Percentiles rank a stretch among this genome's conserved stretches.
phyloP scores from a whole-genome alignment of 2,797 vertebrate genomes.

The Molossus alvarezi region DNA sequence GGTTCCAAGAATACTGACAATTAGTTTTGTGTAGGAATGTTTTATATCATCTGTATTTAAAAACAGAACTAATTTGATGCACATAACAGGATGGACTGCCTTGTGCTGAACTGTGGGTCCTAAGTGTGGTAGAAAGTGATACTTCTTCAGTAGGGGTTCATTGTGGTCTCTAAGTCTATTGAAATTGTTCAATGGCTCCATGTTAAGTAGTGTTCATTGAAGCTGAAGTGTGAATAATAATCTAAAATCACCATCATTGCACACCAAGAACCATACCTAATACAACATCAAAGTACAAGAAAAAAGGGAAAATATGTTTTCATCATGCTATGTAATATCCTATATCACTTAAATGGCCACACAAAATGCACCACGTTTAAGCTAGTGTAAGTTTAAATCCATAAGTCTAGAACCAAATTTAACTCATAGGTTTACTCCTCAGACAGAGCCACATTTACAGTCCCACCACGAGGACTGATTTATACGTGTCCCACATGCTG shows the following conservation, averaged over 20 bases:
- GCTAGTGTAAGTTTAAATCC: constrained; percentile 38
- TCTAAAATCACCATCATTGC: constrained; percentile 18
- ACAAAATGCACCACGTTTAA: constrained; percentile 48
- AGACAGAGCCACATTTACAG: constrained; percentile 56
- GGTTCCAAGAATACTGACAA: background rate
- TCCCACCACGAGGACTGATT: constrained; percentile 17
- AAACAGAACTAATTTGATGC: constrained; percentile 39
- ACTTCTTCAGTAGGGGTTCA: constrained; percentile 47
- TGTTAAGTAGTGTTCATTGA: constrained; percentile 60
- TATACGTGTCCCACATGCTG: constrained; percentile 33
- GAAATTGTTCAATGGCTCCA: background rate
- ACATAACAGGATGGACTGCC: background rate
- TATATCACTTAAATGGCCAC: background rate
- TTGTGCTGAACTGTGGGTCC: background rate
- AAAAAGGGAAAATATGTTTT: background rate
- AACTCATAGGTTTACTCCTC: constrained; percentile 51
- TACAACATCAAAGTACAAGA: background rate
- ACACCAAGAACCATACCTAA: constrained; percentile 37
- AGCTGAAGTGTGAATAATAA: constrained; percentile 48
- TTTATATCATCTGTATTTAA: constrained; percentile 46
- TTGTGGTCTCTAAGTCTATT: background rate
- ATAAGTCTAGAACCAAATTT: constrained; percentile 61
- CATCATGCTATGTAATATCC: background rate
- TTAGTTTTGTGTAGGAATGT: constrained; percentile 21
- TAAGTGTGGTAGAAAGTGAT: background rate